Conservation (phyloP, 2,888 invertebrate species). For the Hypena proboscidalis region DNA sequence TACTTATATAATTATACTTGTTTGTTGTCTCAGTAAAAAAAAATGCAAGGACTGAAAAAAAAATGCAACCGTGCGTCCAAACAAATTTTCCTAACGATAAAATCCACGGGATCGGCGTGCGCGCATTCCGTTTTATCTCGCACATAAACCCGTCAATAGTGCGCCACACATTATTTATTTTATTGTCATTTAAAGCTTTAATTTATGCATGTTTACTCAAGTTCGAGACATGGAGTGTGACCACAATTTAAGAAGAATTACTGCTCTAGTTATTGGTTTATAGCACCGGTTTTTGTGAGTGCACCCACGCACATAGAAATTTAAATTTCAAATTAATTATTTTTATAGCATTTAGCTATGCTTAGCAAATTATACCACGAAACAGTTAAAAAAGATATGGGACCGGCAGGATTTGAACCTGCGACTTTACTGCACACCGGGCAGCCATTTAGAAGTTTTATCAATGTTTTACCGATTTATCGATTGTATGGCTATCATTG, state of each 20-base stretch:
- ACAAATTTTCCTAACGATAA: conserved; percentile 45
- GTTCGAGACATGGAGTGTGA: conserved; percentile 30
- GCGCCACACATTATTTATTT: conserved; percentile 69
- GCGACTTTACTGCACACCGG: too few species aligned
- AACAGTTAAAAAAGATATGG: too few species aligned
- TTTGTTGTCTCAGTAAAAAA: too few species aligned
- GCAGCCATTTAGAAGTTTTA: too few species aligned
- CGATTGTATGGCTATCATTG: too few species aligned
- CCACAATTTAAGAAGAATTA: conserved; percentile 8
- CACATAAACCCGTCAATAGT: conserved; percentile 64
- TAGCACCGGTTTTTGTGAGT: neutral
- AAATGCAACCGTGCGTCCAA: conserved; percentile 37
- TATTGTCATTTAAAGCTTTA: conserved; percentile 74
- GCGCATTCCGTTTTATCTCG: conserved; percentile 59
- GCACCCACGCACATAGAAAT: too few species aligned
- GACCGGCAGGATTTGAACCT: too few species aligned
- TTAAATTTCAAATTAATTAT: too few species aligned
- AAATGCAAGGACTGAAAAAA: neutral
- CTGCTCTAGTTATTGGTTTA: conserved; percentile 20
- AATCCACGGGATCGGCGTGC: conserved; percentile 41
- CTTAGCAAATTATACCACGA: too few species aligned
- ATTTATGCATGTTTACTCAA: conserved; percentile 78
- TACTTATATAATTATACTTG: too few species aligned
- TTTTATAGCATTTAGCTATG: too few species aligned
- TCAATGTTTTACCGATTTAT: too few species aligned